Percentiles rank a stretch among this genome's conserved stretches.
Conservation (phyloP, 1,140 invertebrate species). For the Heterodera carotae region DNA sequence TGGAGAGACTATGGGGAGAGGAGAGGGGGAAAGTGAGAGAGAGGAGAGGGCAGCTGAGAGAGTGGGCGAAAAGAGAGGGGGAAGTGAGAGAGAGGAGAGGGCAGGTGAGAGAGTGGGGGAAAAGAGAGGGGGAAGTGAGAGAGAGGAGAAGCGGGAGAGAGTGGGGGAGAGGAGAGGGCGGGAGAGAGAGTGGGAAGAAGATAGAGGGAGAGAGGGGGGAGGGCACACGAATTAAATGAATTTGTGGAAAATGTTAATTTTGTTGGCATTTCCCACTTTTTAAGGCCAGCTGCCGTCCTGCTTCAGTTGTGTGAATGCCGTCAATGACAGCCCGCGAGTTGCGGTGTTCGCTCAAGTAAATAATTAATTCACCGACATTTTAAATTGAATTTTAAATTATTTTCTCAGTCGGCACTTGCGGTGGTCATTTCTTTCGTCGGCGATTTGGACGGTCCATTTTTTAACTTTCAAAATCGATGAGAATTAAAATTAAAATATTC, state of each 20-base stretch:
- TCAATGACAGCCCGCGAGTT: conserved; percentile 59
- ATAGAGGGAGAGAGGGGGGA: not conserved
- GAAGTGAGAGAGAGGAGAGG: too few relatives aligned
- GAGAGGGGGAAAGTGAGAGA: too few relatives aligned
- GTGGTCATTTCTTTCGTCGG: conserved; percentile 63
- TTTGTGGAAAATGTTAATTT: not conserved
- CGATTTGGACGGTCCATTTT: conserved; percentile 54
- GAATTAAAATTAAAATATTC: too few relatives aligned
- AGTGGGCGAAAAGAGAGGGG: too few relatives aligned
- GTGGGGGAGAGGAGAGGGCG: too few relatives aligned
- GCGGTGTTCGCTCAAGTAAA: conserved; percentile 61
- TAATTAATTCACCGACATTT: conserved; percentile 31
- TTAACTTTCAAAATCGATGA: too few relatives aligned
- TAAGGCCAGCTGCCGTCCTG: conserved; percentile 60
- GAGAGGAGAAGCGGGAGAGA: too few relatives aligned
- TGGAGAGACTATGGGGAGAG: too few relatives aligned
- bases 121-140: too few relatives aligned
- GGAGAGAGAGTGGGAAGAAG: too few relatives aligned
- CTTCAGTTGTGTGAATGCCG: conserved; percentile 61
- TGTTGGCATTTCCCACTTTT: not conserved
- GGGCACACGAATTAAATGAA: not conserved
- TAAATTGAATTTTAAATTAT: not conserved
- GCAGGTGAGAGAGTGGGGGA: too few relatives aligned
- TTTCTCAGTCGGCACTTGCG: conserved; percentile 56
- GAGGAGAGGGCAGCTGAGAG: too few relatives aligned